phyloP scores from a whole-genome alignment of 2,797 vertebrate species.

The Nannoperca obscura region DNA sequence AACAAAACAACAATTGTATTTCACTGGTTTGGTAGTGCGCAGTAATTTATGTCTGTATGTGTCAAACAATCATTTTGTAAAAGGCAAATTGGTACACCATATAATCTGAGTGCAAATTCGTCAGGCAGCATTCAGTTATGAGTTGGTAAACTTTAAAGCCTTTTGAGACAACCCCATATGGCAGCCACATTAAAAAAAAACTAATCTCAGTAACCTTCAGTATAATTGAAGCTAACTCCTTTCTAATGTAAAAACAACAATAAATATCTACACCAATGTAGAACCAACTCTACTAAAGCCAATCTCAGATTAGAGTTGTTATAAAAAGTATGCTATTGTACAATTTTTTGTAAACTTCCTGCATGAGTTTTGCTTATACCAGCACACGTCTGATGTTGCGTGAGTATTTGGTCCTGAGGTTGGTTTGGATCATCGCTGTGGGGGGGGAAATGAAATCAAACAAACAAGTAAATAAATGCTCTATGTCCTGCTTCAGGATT shows the following conservation, averaged over 20 bases:
- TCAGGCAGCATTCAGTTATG: conserved; percentile 4
- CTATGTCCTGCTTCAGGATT: neutral
- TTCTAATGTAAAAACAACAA: neutral
- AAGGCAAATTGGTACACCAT: neutral
- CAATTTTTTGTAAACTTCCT: neutral
- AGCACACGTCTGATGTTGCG: conserved; percentile 68
- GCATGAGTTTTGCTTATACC: conserved; percentile 23
- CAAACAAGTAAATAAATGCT: neutral
- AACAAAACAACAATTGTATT: neutral
- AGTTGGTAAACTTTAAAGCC: neutral
- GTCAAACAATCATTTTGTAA: neutral
- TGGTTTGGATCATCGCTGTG: conserved; percentile 79
- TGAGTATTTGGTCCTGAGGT: conserved; percentile 16
- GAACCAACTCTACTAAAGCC: neutral
- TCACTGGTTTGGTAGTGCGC: neutral
- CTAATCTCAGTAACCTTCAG: neutral
- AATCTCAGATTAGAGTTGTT: neutral
- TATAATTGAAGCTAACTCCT: too few species aligned
- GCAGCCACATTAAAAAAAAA: neutral
- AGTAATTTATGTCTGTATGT: neutral
- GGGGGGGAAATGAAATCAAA: neutral
- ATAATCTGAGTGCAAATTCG: neutral
- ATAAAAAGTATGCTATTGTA: neutral
- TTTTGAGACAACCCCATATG: neutral
- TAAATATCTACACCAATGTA: neutral